A percentile compares a stretch with the other conserved stretches of the same genome.
Evolutionary conservation across 2,797 vertebrate genomes (phyloP).

Genomic region (Iguana delicatissima): DNA sequence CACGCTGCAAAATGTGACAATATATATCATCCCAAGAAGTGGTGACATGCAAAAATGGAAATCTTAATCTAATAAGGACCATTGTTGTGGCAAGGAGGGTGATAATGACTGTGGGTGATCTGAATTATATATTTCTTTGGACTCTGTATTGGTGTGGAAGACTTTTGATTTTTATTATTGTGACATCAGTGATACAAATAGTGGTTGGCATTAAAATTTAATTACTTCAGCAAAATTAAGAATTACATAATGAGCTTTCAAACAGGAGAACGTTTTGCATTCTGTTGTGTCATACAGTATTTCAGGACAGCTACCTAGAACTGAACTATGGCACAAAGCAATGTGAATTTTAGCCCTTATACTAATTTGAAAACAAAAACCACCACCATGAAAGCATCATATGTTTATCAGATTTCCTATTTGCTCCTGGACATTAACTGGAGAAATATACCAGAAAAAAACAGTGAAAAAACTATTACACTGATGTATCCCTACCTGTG

Average conservation of each 20-base stretch:
- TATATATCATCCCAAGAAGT: not conserved
- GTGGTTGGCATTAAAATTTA: not conserved
- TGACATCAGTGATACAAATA: not conserved
- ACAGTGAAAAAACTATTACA: not conserved
- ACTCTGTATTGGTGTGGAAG: too few species aligned
- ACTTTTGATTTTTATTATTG: not conserved
- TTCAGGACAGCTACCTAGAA: not conserved
- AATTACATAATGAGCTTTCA: not conserved
- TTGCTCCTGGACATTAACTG: not conserved
- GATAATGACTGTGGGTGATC: not conserved
- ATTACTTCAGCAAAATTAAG: not conserved
- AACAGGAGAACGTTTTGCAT: not conserved
- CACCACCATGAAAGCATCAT: not conserved
- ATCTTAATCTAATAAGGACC: not conserved
- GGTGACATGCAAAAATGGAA: not conserved
- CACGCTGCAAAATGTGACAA: not conserved
- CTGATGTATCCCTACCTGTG: constrained; percentile 73
- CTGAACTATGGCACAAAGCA: not conserved
- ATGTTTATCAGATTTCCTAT: not conserved
- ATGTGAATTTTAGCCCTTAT: not conserved
- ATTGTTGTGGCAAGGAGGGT: not conserved
- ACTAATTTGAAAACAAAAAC: not conserved
- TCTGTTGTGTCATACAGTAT: not conserved
- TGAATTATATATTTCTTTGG: not conserved
- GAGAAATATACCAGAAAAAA: not conserved